phyloP scores from a whole-genome alignment of 37 sponge, comb jelly and placozoan genomes.

The Bolinopsis microptera region DNA sequence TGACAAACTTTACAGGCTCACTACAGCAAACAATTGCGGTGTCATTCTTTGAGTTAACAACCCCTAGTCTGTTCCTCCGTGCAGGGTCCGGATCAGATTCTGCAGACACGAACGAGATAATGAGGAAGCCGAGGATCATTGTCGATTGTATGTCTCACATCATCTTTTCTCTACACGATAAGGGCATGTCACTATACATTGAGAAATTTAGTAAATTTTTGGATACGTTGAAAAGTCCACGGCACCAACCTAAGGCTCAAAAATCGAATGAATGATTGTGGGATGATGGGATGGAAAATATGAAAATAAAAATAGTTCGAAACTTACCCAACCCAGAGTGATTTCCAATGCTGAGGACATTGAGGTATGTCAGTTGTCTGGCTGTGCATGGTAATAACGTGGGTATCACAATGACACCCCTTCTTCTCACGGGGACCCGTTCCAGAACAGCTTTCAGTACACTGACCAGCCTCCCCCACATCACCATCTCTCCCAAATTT shows the following conservation, averaged over 20 bases:
- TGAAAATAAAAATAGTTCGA: not conserved
- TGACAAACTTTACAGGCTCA: conserved; percentile 32
- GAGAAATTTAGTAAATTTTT: not conserved
- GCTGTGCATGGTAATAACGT: conserved; percentile 19
- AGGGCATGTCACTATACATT: not conserved
- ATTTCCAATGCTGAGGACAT: conserved; percentile 50
- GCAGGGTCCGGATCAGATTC: not conserved
- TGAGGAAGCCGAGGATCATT: not conserved
- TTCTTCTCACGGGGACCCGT: not conserved
- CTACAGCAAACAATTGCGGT: not conserved
- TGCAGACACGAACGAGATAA: not conserved
- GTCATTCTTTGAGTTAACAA: not conserved
- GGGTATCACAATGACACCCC: conserved; percentile 53
- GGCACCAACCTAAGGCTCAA: conserved; percentile 33
- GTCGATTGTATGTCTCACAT: not conserved
- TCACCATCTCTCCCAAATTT: not conserved
- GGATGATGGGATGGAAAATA: not conserved
- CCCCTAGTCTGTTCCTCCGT: not conserved
- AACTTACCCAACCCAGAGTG: conserved; percentile 63
- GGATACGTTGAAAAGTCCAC: not conserved
- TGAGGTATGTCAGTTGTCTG: conserved; percentile 8
- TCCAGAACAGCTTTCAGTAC: not conserved
- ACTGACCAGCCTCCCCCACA: conserved; percentile 17
- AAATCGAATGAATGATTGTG: not conserved
- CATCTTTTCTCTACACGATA: not conserved